Evolutionary conservation across 35 echinoderm and acorn worm genomes (phyloP).

Genomic region (Ophioderma brevispina): DNA sequence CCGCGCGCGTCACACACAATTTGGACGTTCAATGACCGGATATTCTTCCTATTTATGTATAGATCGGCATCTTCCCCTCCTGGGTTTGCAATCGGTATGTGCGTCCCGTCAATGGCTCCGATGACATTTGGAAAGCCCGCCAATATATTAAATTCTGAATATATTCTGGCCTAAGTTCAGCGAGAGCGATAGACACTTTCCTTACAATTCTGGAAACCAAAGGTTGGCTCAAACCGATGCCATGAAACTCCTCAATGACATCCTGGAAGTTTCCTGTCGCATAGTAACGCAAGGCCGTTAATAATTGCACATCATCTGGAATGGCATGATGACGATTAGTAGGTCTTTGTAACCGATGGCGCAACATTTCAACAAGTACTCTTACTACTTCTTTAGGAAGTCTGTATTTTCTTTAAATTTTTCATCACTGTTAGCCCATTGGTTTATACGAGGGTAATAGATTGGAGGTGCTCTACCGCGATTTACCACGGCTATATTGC

Average conservation of each 20-base stretch:
- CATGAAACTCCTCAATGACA: neutral
- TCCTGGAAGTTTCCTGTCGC: neutral
- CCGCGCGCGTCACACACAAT: no score
- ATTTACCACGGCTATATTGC: no score
- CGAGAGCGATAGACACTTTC: neutral
- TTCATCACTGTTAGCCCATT: neutral
- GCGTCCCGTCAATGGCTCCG: no score
- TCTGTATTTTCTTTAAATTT: neutral
- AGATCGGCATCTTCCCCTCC: no score
- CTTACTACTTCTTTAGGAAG: neutral
- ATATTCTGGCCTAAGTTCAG: neutral
- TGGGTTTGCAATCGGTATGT: no score
- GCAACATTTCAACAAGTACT: neutral
- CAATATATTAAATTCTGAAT: no score
- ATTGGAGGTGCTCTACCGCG: neutral
- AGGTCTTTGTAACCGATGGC: neutral
- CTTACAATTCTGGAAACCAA: neutral
- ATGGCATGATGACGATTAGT: neutral
- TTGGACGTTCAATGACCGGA: no score
- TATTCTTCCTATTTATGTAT: no score
- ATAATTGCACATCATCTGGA: neutral
- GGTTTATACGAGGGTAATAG: neutral
- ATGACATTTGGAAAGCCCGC: no score
- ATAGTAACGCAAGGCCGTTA: neutral
- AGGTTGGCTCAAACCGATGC: neutral